phyloP scores from a whole-genome alignment of 2,113 vertebrate genomes.

The Oceanodroma tethys region DNA sequence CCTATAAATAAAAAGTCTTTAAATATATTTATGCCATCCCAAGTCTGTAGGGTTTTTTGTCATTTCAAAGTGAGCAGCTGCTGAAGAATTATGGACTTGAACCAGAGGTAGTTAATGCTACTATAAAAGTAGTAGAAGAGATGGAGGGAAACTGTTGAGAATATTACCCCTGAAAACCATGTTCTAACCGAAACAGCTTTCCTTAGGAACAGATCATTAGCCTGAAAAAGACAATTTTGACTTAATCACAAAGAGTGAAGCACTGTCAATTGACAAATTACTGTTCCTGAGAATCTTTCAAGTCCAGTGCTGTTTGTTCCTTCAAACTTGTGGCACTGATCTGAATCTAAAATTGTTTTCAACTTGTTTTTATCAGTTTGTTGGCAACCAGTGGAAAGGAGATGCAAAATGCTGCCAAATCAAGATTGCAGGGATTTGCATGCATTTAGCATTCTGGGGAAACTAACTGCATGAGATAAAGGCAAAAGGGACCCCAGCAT shows the following conservation, averaged over 20 bases:
- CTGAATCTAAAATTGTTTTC: slow-evolving; percentile 12
- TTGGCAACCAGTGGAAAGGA: not conserved
- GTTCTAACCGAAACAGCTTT: not conserved
- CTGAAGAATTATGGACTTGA: slow-evolving; percentile 78
- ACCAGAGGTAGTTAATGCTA: slow-evolving; percentile 69
- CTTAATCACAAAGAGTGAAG: not conserved
- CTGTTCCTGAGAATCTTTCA: not conserved
- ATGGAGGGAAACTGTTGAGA: not conserved
- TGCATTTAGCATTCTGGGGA: not conserved
- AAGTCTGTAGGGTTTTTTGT: slow-evolving; percentile 76
- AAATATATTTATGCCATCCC: not conserved
- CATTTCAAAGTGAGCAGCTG: slow-evolving; percentile 78
- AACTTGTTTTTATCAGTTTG: slow-evolving; percentile 14
- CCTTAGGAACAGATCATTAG: slow-evolving; percentile 14
- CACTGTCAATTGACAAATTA: not conserved
- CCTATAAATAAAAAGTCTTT: slow-evolving; percentile 10
- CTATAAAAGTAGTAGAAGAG: slow-evolving; percentile 71
- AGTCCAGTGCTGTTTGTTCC: not conserved
- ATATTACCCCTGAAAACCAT: not conserved
- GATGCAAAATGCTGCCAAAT: not conserved
- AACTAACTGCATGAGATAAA: not conserved
- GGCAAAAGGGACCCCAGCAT: not conserved
- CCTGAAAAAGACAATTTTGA: not conserved
- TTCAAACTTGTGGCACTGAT: not conserved
- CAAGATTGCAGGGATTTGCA: not conserved